Conservation (phyloP, 2,888 invertebrate species). For the Acanthococcus lagerstroemiae region DNA sequence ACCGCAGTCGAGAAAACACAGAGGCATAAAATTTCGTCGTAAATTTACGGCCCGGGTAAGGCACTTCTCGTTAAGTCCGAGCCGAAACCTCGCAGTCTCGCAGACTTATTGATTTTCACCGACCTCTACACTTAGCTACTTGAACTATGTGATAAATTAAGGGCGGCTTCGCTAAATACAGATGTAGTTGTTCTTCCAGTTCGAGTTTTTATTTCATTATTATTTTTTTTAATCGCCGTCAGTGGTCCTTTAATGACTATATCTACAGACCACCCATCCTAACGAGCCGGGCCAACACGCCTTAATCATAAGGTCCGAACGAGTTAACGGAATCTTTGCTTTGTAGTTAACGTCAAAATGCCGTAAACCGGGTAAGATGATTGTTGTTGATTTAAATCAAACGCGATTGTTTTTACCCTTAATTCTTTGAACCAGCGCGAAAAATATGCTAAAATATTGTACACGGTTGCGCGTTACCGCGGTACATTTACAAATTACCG, state of each 20-base stretch:
- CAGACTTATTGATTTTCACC: neutral
- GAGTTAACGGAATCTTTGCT: conserved; percentile 1
- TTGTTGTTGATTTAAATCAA: neutral
- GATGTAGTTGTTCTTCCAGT: conserved; percentile 2
- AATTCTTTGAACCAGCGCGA: neutral
- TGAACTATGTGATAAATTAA: conserved; percentile 10
- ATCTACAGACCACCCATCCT: conserved; percentile 11
- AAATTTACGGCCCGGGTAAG: too few relatives aligned
- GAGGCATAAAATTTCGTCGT: too few relatives aligned
- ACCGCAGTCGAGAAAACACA: too few relatives aligned
- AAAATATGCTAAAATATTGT: neutral
- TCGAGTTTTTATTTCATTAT: conserved; percentile 6
- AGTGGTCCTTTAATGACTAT: conserved; percentile 11
- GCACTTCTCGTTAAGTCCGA: too few relatives aligned
- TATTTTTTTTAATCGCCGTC: conserved; percentile 4
- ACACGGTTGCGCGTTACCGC: too few relatives aligned
- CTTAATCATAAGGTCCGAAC: conserved; percentile 7
- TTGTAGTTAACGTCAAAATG: neutral
- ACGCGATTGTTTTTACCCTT: neutral
- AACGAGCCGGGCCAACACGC: conserved; percentile 8
- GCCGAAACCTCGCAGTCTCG: too few relatives aligned
- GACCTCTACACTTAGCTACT: neutral
- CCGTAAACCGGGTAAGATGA: neutral
- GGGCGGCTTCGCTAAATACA: conserved; percentile 14
- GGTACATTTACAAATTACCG: too few relatives aligned